A percentile compares a stretch with the other conserved stretches of the same genome.
Evolutionary conservation across 2,888 invertebrate genomes (phyloP).

Genomic region (Torymus auratus): DNA sequence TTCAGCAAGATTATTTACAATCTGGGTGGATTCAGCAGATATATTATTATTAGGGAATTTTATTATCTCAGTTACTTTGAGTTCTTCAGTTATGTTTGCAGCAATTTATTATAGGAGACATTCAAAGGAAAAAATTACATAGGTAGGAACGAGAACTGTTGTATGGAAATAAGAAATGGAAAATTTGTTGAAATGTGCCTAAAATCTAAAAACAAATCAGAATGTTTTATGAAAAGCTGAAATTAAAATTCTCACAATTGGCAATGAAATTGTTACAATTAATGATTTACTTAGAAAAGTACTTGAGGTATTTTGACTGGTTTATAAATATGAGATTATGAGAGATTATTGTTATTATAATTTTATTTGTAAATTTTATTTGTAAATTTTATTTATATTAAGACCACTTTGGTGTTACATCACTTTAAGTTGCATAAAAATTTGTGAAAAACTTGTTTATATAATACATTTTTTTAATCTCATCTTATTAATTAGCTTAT

Average conservation of each 20-base stretch:
- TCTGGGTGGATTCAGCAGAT: slow-evolving; percentile 88
- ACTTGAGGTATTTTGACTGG: too few relatives aligned
- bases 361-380: slow-evolving; percentile 50
- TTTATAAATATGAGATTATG: too few relatives aligned
- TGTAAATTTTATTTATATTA: slow-evolving; percentile 49
- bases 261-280: too few relatives aligned
- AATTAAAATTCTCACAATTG: too few relatives aligned
- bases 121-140: slow-evolving; percentile 65
- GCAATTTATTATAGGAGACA: slow-evolving; percentile 82
- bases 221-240: too few relatives aligned
- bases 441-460: slow-evolving; percentile 53
- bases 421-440: slow-evolving; percentile 52
- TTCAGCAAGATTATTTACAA: slow-evolving; percentile 88
- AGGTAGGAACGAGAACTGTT: slow-evolving; percentile 52
- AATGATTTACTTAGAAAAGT: too few relatives aligned
- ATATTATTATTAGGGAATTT: slow-evolving; percentile 85
- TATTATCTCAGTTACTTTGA: slow-evolving; percentile 83
- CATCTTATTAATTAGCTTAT: slow-evolving; percentile 33
- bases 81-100: slow-evolving; percentile 84
- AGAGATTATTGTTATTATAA: neutral
- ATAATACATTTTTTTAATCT: slow-evolving; percentile 40
- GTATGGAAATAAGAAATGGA: neutral
- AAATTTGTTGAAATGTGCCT: too few relatives aligned
- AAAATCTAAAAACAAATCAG: too few relatives aligned
- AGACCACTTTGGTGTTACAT: slow-evolving; percentile 54